phyloP scores from a whole-genome alignment of 2,797 vertebrate species.

The Spheniscus humboldti region DNA sequence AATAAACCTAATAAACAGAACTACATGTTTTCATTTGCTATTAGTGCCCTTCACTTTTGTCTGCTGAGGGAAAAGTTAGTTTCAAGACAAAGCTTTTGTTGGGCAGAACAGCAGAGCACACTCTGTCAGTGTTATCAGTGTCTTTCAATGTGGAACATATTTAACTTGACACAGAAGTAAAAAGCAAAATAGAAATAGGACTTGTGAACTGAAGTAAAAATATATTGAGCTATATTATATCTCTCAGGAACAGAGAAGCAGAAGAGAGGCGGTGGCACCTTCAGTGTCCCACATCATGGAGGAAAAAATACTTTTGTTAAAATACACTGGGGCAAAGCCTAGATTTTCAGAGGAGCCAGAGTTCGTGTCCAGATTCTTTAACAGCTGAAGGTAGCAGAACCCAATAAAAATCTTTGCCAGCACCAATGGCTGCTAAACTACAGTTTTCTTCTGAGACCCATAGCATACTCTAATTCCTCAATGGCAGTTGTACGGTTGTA shows the following conservation, averaged over 20 bases:
- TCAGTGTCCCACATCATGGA: neutral
- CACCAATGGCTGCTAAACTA: neutral
- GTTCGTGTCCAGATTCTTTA: neutral
- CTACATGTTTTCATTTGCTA: conserved; percentile 25
- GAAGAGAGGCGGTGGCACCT: neutral
- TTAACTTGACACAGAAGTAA: conserved; percentile 48
- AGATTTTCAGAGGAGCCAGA: neutral
- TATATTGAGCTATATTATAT: neutral
- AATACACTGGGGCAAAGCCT: neutral
- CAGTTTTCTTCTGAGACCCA: neutral
- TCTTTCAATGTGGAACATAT: conserved; percentile 51
- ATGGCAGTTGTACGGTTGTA: neutral
- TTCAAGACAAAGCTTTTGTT: conserved; percentile 43
- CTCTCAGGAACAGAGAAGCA: neutral
- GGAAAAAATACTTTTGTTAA: neutral
- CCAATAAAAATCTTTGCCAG: neutral
- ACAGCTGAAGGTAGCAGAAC: neutral
- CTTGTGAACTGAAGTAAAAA: conserved; percentile 20
- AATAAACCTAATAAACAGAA: conserved; percentile 25
- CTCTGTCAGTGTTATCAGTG: conserved; percentile 59
- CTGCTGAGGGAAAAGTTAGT: conserved; percentile 10
- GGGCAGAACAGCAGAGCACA: conserved; percentile 26
- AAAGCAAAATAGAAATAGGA: conserved; percentile 6
- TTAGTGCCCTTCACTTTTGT: conserved; percentile 26
- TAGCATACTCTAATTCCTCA: too few species aligned